Evolutionary conservation across 2,113 vertebrate genomes (phyloP).

Genomic region (Tetrao urogallus): DNA sequence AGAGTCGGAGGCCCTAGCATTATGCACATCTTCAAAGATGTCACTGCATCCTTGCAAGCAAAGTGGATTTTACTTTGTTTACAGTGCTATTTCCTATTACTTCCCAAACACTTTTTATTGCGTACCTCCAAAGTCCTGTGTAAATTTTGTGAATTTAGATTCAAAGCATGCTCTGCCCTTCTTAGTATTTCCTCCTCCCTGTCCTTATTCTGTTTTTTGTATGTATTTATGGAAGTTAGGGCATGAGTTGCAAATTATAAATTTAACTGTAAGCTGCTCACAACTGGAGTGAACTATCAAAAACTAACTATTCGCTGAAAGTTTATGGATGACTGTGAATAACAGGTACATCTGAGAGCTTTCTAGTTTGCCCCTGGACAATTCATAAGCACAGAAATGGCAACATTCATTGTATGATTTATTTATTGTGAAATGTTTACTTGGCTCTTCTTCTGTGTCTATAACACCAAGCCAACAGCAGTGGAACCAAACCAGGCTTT

Average conservation of each 20-base stretch:
- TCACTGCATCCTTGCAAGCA: neutral
- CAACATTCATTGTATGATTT: neutral
- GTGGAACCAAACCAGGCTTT: neutral
- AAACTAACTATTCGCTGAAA: neutral
- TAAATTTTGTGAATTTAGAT: neutral
- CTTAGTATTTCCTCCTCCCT: neutral
- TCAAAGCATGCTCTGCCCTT: neutral
- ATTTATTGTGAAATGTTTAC: constrained; percentile 29
- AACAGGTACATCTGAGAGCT: neutral
- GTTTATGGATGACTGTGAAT: neutral
- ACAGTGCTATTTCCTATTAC: neutral
- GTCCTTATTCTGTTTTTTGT: neutral
- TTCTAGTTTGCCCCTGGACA: neutral
- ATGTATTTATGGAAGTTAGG: neutral
- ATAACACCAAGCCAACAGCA: neutral
- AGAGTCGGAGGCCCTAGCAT: neutral
- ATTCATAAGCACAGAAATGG: neutral
- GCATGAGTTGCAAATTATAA: neutral
- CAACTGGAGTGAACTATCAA: neutral
- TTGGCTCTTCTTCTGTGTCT: neutral
- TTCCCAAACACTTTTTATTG: neutral
- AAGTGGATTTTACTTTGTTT: neutral
- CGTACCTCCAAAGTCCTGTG: neutral
- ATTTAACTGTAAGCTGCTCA: neutral
- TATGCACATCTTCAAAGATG: neutral